Base-by-base conservation (phyloP, 2,113 vertebrate genomes). In the Melanerpes formicivorus region DNA sequence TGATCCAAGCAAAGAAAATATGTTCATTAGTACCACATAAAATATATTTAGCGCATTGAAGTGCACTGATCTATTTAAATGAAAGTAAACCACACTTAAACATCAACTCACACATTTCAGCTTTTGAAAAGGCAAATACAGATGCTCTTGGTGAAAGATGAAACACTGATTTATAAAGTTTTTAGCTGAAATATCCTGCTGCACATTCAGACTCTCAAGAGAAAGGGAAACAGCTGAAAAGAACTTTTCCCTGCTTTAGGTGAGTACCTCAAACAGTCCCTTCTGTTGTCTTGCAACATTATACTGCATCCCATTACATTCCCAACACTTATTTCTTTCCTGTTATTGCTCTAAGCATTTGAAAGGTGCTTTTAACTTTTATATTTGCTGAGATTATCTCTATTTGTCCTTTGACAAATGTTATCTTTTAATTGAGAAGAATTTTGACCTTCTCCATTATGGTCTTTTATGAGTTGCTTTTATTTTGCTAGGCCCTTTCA, bases 301-400 rank as follows among this genome's bases (percentile, higher is more conserved):
- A 55, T 77, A 52, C 10, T 30, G 12, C 14, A 82, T 18, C 7
- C 50, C 46, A n/a, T 15, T 63, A 63, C 29, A 84, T 82, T 66
- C 52, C 30, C 63, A 82, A 32, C 14, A 37, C 6, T 18, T 73
- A 1, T 40, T 55, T 72, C 55, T 65, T 73, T 13, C 22, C 26
- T 76, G 37, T 63, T 21, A 63, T 40, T 72, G 14, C 19, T 79
- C 44, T 46, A 21, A 92, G 46, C 46, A 29, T 55, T 22, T 62
- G 34, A 66, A 96, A 72, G 18, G 15, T 50, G 44, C 29, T 87
- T 91, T 82, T 77, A 82, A 93, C 89, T 95, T 92, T 76, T 60
- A 18, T 37, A 14, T 30, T 15, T 11, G 3, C 10, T 66, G 26
- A 71, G 23, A 29, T 62, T 84, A 69, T 44, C 54, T 54, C 15